Percentiles rank a stretch among this genome's conserved stretches.
Evolutionary conservation across 2,888 invertebrate genomes (phyloP).

Genomic region (Leptarthrus brevirostris): DNA sequence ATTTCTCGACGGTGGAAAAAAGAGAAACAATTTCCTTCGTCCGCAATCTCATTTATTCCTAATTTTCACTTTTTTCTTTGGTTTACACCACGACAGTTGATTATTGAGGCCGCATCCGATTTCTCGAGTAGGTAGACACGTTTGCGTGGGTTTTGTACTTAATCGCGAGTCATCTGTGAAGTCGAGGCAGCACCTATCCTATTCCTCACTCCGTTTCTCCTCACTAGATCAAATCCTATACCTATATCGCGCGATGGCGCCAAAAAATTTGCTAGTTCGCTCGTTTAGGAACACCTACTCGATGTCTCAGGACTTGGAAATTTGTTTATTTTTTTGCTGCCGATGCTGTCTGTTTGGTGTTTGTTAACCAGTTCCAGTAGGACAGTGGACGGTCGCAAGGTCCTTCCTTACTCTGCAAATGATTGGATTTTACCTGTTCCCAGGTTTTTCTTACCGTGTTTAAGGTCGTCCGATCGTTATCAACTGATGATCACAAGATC

Average conservation of each 20-base stretch:
- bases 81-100: neutral
- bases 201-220: neutral
- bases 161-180: conserved; percentile 19
- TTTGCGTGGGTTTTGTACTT: conserved; percentile 23
- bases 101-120: conserved; percentile 25
- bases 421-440: conserved; percentile 22
- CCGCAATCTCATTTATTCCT: conserved; percentile 1
- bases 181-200: neutral
- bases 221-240: conserved; percentile 32
- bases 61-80: conserved; percentile 1
- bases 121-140: conserved; percentile 33
- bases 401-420: conserved; percentile 23
- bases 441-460: conserved; percentile 7
- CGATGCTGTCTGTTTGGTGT: neutral
- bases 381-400: conserved; percentile 32
- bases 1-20: neutral
- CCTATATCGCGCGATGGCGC: conserved; percentile 54
- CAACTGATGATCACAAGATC: conserved; percentile 17
- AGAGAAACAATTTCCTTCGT: neutral
- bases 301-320: conserved; percentile 24
- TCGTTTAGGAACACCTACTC: conserved; percentile 43
- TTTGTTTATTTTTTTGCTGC: neutral
- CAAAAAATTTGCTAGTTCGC: conserved; percentile 55
- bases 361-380: conserved; percentile 40
- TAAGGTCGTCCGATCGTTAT: conserved; percentile 38